Percentiles rank a stretch among this genome's conserved stretches.
These are phyloP conservation scores for Parnassius orleans DNA, from an alignment of 2,888 invertebrate genomes.

Conservation along the genomic window DNA sequence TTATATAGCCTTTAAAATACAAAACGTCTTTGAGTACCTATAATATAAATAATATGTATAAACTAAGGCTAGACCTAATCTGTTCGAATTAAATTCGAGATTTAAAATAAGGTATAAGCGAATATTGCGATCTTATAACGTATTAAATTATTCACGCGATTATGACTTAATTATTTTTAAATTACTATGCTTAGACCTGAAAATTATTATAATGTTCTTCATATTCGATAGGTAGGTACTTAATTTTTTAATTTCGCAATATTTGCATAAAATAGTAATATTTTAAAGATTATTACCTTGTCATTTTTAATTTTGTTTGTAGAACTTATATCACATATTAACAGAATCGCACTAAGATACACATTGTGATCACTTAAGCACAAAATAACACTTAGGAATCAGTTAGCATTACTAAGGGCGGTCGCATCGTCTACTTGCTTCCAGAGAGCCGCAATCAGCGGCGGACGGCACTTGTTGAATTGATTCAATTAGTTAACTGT, in stretches of 20 bases:
- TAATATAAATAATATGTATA: no score
- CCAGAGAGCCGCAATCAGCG: constrained; percentile 51
- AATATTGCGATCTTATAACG: neutral
- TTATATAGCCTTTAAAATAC: no score
- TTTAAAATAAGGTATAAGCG: no score
- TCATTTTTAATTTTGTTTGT: constrained; percentile 24
- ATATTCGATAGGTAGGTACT: no score
- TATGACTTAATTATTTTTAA: neutral
- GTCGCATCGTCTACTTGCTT: constrained; percentile 27
- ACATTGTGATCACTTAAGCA: constrained; percentile 26
- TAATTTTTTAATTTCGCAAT: no score
- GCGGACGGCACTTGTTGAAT: constrained; percentile 68
- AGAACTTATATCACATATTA: constrained; percentile 15
- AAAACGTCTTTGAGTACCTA: no score
- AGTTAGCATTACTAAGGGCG: constrained; percentile 20
- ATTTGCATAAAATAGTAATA: no score
- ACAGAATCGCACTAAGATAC: constrained; percentile 25
- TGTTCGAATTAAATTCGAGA: no score
- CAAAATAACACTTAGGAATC: constrained; percentile 28
- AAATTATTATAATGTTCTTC: neutral
- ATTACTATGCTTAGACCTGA: neutral
- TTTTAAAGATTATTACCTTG: constrained; percentile 15
- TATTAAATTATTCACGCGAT: neutral
- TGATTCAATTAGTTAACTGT: constrained; percentile 64
- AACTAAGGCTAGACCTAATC: no score